Evolutionary conservation across 1,140 invertebrate species (phyloP).

Genomic region (Listronotus oregonensis): DNA sequence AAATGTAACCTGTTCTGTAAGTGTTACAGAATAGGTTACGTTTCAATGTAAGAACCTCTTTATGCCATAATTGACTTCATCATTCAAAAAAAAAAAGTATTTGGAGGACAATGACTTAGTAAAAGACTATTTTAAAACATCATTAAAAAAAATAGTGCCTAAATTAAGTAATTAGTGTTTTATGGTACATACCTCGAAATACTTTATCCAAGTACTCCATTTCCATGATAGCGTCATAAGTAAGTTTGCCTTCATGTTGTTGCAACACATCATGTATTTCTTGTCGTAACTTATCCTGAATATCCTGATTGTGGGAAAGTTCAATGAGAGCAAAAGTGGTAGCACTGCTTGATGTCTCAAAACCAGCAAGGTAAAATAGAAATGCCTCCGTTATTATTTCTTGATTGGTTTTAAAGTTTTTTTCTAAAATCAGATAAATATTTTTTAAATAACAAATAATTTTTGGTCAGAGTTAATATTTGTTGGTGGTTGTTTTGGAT

Average conservation of each 20-base stretch:
- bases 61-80: too few relatives aligned
- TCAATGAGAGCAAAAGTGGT: constrained; percentile 61
- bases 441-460: too few relatives aligned
- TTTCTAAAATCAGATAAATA: background rate
- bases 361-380: constrained; percentile 64
- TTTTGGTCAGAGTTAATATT: too few relatives aligned
- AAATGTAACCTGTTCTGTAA: too few relatives aligned
- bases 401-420: background rate
- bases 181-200: constrained; percentile 54
- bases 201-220: constrained; percentile 55
- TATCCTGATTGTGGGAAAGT: constrained; percentile 61
- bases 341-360: constrained; percentile 65
- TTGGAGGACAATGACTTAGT: too few relatives aligned
- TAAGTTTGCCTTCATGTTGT: constrained; percentile 55
- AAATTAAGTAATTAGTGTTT: too few relatives aligned
- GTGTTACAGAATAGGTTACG: too few relatives aligned
- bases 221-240: constrained; percentile 58
- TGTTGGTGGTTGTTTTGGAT: background rate
- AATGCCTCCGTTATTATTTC: constrained; percentile 59
- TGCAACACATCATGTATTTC: constrained; percentile 60
- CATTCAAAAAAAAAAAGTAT: too few relatives aligned
- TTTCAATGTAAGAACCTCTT: too few relatives aligned
- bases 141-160: too few relatives aligned
- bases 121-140: too few relatives aligned
- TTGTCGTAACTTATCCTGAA: constrained; percentile 59